Evolutionary conservation across 2,888 invertebrate species (phyloP).

Genomic region (Agrotis exclamationis): DNA sequence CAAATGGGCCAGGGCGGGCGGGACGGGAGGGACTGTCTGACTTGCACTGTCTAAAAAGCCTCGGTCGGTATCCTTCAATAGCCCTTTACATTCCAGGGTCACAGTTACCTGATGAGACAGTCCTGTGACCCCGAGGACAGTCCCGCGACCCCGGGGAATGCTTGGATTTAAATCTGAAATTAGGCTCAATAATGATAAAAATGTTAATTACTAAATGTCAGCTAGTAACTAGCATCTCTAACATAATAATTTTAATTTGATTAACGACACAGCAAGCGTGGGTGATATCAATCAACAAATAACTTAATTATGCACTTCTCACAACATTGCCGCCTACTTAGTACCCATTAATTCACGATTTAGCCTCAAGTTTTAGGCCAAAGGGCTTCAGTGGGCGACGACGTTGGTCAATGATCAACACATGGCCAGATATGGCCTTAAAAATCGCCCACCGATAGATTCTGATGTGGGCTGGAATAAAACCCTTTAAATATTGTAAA

Average conservation of each 20-base stretch:
- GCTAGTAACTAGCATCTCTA: background rate
- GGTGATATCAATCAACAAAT: conserved; percentile 40
- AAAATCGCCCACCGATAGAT: conserved; percentile 44
- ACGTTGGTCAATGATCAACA: conserved; percentile 52
- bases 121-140: no score
- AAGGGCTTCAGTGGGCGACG: conserved; percentile 61
- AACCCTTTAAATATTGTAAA: conserved; percentile 29
- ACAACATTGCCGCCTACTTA: conserved; percentile 39
- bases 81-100: no score
- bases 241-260: background rate
- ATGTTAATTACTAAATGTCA: no score
- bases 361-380: conserved; percentile 23
- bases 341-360: conserved; percentile 4
- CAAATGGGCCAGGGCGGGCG: no score
- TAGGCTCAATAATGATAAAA: no score
- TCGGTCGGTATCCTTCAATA: no score
- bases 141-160: no score
- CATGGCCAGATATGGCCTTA: conserved; percentile 55
- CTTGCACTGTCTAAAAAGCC: no score
- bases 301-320: conserved; percentile 36
- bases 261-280: conserved; percentile 7
- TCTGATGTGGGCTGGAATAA: conserved; percentile 49
- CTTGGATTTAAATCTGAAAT: no score
- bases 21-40: no score
- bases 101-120: no score